A percentile compares a stretch with the other conserved stretches of the same genome.
These are phyloP conservation scores for Psittacula derbiana DNA, from an alignment of 2,797 vertebrate species.

Conservation along the genomic window DNA sequence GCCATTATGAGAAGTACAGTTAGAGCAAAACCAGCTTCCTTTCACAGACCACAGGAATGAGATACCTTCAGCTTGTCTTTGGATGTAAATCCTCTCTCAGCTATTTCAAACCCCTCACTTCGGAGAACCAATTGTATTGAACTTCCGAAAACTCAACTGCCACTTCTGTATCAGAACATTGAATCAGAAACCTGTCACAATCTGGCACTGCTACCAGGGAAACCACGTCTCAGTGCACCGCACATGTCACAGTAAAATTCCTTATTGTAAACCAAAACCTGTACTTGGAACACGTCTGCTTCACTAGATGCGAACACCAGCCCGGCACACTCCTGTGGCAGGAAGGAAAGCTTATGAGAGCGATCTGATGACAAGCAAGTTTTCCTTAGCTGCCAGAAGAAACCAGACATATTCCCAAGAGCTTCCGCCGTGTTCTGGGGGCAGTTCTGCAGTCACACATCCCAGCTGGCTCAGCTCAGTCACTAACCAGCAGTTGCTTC, in stretches of 20 bases:
- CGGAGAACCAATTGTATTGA: background rate
- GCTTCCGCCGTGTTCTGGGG: background rate
- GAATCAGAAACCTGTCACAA: background rate
- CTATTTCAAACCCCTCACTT: background rate
- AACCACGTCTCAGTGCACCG: background rate
- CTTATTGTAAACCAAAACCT: background rate
- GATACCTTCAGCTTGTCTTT: background rate
- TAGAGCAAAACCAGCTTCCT: background rate
- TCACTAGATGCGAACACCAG: background rate
- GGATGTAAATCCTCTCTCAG: background rate
- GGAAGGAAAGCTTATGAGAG: background rate
- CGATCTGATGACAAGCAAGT: background rate
- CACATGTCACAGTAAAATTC: background rate
- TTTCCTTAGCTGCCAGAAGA: background rate
- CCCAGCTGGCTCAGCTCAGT: background rate
- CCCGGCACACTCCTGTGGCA: background rate
- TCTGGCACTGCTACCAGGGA: background rate
- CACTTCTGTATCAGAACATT: background rate
- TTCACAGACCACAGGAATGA: background rate
- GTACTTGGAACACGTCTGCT: background rate
- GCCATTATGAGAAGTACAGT: background rate
- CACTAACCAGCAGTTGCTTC: background rate
- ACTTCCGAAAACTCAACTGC: background rate
- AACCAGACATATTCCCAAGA: background rate
- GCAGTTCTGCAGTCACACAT: background rate